phyloP scores from a whole-genome alignment of 1,140 invertebrate species.

The Wasmannia auropunctata region DNA sequence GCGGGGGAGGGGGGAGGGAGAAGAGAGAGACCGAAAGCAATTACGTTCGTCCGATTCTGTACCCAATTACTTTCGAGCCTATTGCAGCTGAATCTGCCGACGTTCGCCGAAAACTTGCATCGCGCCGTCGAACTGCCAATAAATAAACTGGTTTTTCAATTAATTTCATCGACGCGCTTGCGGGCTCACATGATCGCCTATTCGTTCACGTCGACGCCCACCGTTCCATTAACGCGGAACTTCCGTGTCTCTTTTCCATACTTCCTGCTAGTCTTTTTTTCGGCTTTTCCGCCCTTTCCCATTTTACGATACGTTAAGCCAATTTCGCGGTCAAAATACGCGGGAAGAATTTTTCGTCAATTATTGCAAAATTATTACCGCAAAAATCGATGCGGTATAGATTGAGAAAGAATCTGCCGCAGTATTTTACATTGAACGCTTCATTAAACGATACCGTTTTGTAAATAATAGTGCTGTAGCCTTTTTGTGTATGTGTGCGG shows the following conservation, averaged over 20 bases:
- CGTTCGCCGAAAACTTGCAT: constrained; percentile 66
- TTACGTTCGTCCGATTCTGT: constrained; percentile 81
- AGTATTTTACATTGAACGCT: background rate
- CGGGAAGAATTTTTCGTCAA: background rate
- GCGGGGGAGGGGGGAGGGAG: too few relatives aligned
- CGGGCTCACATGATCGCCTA: constrained; percentile 18
- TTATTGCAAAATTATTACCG: background rate
- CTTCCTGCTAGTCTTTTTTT: background rate
- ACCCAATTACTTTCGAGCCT: constrained; percentile 76
- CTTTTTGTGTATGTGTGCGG: too few relatives aligned
- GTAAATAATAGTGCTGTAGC: background rate
- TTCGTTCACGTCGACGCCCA: constrained; percentile 58
- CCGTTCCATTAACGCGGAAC: constrained; percentile 1
- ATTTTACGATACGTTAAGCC: background rate
- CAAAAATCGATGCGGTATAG: background rate
- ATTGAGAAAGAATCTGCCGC: background rate
- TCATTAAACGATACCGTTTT: background rate
- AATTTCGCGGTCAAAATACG: background rate
- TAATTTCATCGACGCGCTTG: constrained; percentile 67
- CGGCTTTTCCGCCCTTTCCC: background rate
- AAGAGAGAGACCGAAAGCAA: constrained; percentile 77
- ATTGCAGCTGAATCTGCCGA: constrained; percentile 57
- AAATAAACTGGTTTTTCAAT: constrained; percentile 74
- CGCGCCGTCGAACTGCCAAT: constrained; percentile 49
- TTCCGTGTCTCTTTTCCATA: background rate